A percentile compares a stretch with the other conserved stretches of the same genome.
phyloP scores from a whole-genome alignment of 2,797 vertebrate species.

The Arctocebus calabarensis region DNA sequence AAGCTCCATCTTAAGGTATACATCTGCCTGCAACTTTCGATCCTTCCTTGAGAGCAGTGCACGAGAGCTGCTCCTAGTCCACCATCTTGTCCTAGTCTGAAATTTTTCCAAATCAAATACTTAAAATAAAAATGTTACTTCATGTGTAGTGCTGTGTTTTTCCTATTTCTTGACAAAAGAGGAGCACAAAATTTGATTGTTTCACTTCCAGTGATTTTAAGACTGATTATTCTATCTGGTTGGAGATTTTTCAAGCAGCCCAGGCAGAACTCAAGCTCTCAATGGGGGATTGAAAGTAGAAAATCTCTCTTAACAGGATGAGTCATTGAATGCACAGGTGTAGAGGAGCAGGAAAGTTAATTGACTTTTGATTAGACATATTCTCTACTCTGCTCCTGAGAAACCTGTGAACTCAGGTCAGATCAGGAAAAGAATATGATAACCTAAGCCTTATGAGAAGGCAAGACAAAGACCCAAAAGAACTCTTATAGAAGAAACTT shows the following conservation, averaged over 20 bases:
- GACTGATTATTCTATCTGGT: background rate
- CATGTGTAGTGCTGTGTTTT: background rate
- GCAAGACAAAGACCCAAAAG: background rate
- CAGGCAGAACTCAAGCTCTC: background rate
- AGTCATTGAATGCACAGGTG: background rate
- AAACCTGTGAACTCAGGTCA: background rate
- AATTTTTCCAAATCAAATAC: background rate
- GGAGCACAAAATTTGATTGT: background rate
- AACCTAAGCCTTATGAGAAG: background rate
- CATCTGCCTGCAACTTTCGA: no score
- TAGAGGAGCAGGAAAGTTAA: background rate
- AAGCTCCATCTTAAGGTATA: no score
- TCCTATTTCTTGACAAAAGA: background rate
- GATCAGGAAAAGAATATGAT: background rate
- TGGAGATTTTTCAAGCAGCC: background rate
- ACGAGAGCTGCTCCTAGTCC: no score
- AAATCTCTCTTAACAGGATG: background rate
- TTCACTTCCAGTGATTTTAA: background rate
- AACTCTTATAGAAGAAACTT: background rate
- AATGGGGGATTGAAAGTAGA: background rate
- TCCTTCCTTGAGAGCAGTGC: no score
- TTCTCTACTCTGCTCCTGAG: background rate
- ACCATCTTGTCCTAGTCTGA: background rate
- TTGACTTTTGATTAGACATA: background rate
- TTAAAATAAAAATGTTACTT: background rate